A percentile compares a stretch with the other conserved stretches of the same genome.
phyloP scores from a whole-genome alignment of 2,888 invertebrate genomes.

The Petrophora chlorosata region DNA sequence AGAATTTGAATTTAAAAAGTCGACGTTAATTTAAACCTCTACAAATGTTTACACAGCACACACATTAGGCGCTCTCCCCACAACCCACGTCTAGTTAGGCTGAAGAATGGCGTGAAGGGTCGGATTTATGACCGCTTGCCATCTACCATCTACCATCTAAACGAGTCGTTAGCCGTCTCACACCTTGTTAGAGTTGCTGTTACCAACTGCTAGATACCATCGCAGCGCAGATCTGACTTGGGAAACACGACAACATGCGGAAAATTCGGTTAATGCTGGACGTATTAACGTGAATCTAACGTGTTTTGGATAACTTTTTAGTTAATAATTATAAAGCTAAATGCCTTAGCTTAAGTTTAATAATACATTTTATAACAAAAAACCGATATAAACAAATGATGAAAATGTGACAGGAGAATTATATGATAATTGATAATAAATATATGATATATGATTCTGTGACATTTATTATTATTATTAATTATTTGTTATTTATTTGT shows the following conservation, averaged over 20 bases:
- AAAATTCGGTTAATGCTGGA: constrained; percentile 5
- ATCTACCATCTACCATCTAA: constrained; percentile 16
- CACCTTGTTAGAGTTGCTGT: constrained; percentile 12
- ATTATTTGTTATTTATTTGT: too few species aligned
- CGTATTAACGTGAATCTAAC: constrained; percentile 1
- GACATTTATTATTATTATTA: too few species aligned
- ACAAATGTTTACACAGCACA: background rate
- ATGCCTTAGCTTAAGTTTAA: too few species aligned
- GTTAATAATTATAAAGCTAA: background rate
- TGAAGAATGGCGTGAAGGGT: constrained; percentile 17
- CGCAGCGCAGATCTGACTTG: background rate
- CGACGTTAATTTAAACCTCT: too few species aligned
- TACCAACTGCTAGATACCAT: constrained; percentile 4
- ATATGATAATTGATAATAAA: too few species aligned
- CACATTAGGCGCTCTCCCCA: background rate
- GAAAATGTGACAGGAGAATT: too few species aligned
- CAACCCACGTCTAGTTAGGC: constrained; percentile 16
- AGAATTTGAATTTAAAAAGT: too few species aligned
- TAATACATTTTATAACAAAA: too few species aligned
- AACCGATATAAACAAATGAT: too few species aligned
- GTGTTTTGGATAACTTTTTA: background rate
- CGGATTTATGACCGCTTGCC: constrained; percentile 17
- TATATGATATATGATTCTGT: too few species aligned
- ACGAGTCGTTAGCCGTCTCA: constrained; percentile 5
- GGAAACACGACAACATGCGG: constrained; percentile 11